Evolutionary conservation across 1,140 invertebrate species (phyloP).

Genomic region (Ceratosolen solmsi): DNA sequence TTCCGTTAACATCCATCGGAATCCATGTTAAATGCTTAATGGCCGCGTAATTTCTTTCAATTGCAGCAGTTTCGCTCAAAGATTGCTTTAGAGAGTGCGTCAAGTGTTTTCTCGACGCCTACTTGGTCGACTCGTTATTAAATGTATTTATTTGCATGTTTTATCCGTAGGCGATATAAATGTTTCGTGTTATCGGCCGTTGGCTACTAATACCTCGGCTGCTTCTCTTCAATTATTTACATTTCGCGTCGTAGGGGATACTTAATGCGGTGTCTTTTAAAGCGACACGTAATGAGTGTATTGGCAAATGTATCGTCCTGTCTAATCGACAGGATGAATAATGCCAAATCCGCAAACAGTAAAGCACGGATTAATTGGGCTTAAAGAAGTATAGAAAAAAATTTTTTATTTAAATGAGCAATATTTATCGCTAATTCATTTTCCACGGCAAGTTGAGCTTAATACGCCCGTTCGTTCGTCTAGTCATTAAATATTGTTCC

Average conservation of each 20-base stretch:
- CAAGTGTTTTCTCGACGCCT: not conserved
- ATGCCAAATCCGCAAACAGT: too few species aligned
- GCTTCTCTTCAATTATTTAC: not conserved
- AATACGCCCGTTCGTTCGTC: too few species aligned
- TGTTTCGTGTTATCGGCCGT: not conserved
- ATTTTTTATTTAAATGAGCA: too few species aligned
- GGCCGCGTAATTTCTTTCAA: not conserved
- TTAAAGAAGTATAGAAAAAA: too few species aligned
- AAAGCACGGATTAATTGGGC: too few species aligned
- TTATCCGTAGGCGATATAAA: not conserved
- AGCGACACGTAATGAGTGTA: not conserved
- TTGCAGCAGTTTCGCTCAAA: not conserved
- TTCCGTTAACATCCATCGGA: not conserved
- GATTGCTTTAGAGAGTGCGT: not conserved
- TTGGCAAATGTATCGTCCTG: too few species aligned
- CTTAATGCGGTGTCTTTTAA: not conserved
- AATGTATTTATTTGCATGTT: too few species aligned
- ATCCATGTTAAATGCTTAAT: conserved; percentile 10
- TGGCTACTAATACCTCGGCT: not conserved
- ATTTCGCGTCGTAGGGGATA: too few species aligned
- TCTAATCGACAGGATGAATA: too few species aligned
- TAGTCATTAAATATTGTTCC: too few species aligned
- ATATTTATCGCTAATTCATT: too few species aligned
- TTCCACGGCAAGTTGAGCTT: too few species aligned
- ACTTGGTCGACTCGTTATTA: not conserved